phyloP scores from a whole-genome alignment of 1,140 invertebrate species.

The Heliconius himera region DNA sequence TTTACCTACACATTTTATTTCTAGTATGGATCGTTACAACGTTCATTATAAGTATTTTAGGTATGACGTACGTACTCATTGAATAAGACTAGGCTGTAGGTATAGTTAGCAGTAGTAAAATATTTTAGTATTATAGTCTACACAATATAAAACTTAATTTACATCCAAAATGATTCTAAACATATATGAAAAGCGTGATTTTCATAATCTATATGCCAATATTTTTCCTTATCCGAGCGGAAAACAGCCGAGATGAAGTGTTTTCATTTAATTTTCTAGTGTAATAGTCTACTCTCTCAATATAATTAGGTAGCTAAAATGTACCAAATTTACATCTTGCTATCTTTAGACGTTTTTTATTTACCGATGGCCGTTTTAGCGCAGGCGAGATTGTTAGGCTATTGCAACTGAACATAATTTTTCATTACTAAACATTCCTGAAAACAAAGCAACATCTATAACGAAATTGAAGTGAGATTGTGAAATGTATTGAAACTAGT shows the following conservation, averaged over 20 bases:
- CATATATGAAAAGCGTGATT: slow-evolving; percentile 26
- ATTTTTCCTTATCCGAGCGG: slow-evolving; percentile 52
- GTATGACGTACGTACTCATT: background rate
- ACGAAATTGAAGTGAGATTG: background rate
- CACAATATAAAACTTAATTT: background rate
- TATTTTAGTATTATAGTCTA: background rate
- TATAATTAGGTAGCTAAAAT: slow-evolving; percentile 52
- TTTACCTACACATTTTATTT: too few species aligned
- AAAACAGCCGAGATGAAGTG: slow-evolving; percentile 51
- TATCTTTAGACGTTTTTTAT: slow-evolving; percentile 32
- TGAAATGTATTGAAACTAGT: background rate
- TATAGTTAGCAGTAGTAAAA: background rate
- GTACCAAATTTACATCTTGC: slow-evolving; percentile 32
- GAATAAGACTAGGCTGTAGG: background rate
- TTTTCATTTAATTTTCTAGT: slow-evolving; percentile 72
- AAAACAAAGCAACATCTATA: background rate
- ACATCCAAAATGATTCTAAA: background rate
- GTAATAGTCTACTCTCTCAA: slow-evolving; percentile 55
- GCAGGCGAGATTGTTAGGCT: background rate
- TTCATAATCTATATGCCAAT: slow-evolving; percentile 49
- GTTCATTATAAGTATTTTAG: background rate
- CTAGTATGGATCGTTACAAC: too few species aligned
- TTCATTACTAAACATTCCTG: background rate
- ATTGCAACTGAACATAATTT: background rate
- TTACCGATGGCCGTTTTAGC: slow-evolving; percentile 21